phyloP scores from a whole-genome alignment of 1,140 invertebrate genomes.

The Ditylenchus dipsaci region DNA sequence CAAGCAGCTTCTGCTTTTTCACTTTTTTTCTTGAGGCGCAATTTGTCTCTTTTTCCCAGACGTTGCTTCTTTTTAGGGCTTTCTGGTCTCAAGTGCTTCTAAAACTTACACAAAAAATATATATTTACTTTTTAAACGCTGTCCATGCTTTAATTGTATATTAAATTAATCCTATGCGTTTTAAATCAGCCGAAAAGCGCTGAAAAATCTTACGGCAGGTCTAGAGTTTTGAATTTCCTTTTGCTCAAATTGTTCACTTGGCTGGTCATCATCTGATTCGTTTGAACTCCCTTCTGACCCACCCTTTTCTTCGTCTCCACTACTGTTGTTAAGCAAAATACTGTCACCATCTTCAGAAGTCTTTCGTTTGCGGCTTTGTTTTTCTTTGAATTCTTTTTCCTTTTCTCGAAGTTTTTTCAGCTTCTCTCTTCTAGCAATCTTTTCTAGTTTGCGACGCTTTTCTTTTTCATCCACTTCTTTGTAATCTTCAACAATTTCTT shows the following conservation, averaged over 20 bases:
- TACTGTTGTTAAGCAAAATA: background rate
- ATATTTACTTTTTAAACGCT: no score
- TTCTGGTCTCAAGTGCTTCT: no score
- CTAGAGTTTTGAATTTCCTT: no score
- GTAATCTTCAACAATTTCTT: conserved; percentile 32
- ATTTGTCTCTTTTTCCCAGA: conserved; percentile 22
- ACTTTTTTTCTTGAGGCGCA: background rate
- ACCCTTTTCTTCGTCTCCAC: background rate
- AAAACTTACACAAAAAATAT: no score
- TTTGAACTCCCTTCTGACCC: background rate
- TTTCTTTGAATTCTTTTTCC: background rate
- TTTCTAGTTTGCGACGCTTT: conserved; percentile 6
- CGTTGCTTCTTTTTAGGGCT: conserved; percentile 10
- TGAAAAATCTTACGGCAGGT: no score
- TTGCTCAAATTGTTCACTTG: no score
- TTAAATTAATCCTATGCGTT: no score
- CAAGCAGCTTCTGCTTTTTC: background rate
- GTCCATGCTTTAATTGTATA: no score
- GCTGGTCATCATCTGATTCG: background rate
- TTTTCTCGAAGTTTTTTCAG: background rate
- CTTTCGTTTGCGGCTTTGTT: background rate
- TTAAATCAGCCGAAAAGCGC: no score
- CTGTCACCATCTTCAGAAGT: background rate
- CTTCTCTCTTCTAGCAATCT: conserved; percentile 15
- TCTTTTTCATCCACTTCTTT: conserved; percentile 21